Percentiles rank a stretch among this genome's conserved stretches.
These are phyloP conservation scores for Apostichopus leukothele DNA, from an alignment of 53 echinoderm and acorn worm species.

Conservation along the genomic window DNA sequence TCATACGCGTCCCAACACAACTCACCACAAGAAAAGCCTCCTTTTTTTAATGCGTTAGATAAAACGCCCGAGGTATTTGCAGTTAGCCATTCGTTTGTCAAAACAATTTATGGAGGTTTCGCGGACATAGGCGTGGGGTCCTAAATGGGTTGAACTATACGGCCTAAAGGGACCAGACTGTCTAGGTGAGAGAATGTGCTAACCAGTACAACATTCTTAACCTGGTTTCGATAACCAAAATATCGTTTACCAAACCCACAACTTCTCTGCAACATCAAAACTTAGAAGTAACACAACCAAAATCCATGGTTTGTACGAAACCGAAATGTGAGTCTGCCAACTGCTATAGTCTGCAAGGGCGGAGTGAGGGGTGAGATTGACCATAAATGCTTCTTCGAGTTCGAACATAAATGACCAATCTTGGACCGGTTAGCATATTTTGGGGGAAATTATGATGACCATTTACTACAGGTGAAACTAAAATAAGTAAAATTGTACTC, in stretches of 20 bases:
- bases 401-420: no score
- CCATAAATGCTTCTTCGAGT: no score
- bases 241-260: slow-evolving; percentile 9
- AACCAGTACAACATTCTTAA: background rate
- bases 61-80: slow-evolving; percentile 29
- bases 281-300: no score
- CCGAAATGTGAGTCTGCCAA: no score
- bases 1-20: background rate
- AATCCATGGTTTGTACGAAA: no score
- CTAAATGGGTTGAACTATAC: background rate
- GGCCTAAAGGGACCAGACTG: background rate
- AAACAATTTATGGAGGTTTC: slow-evolving; percentile 31
- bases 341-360: no score
- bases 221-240: background rate
- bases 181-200: background rate
- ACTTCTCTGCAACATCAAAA: background rate
- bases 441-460: no score
- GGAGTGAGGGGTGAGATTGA: no score
- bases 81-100: slow-evolving; percentile 32
- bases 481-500: no score
- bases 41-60: slow-evolving; percentile 9
- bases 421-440: no score
- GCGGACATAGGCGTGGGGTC: slow-evolving; percentile 25
- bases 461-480: no score
- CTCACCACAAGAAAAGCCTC: slow-evolving; percentile 30